These are phyloP conservation scores for Drosophila cognata DNA, from an alignment of 2,888 invertebrate genomes.

Conservation along the genomic window DNA sequence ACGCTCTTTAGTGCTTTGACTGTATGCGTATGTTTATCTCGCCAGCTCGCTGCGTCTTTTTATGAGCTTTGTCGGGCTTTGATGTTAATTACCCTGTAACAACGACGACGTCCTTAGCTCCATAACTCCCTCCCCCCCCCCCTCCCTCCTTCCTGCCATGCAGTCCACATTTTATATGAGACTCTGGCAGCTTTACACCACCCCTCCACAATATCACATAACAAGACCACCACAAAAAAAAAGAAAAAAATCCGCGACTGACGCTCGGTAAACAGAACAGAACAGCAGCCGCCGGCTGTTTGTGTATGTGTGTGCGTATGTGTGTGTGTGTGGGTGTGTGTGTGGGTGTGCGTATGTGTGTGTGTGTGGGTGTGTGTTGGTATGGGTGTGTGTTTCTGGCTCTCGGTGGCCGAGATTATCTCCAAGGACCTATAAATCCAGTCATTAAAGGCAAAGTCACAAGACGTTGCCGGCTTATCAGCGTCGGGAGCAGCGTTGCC, in stretches of 20 bases:
- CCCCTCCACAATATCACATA: constrained; percentile 3
- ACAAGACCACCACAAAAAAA: constrained; percentile 13
- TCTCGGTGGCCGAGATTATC: constrained; percentile 81
- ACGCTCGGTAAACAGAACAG: constrained; percentile 78
- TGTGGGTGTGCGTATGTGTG: constrained; percentile 22
- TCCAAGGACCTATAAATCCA: constrained; percentile 85
- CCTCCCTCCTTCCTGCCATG: not conserved
- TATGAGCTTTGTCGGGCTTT: constrained; percentile 82
- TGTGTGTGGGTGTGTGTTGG: constrained; percentile 10
- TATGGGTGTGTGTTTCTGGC: constrained; percentile 29
- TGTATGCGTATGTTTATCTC: constrained; percentile 66
- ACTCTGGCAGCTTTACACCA: constrained; percentile 22
- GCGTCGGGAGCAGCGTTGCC: constrained; percentile 42
- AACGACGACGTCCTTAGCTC: constrained; percentile 64
- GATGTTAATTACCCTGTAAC: constrained; percentile 84
- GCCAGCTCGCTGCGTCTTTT: constrained; percentile 70
- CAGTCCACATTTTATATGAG: not conserved
- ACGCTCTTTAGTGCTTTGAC: not conserved
- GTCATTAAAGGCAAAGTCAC: constrained; percentile 85
- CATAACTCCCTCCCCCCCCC: constrained; percentile 16
- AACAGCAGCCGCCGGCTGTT: constrained; percentile 31
- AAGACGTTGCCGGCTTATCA: constrained; percentile 81
- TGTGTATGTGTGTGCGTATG: constrained; percentile 14
- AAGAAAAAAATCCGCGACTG: constrained; percentile 24
- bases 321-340: constrained; percentile 9